A percentile compares a stretch with the other conserved stretches of the same genome.
These are phyloP conservation scores for Actinostola sp. DNA, from an alignment of 92 coral and sea anemone species.

Conservation along the genomic window DNA sequence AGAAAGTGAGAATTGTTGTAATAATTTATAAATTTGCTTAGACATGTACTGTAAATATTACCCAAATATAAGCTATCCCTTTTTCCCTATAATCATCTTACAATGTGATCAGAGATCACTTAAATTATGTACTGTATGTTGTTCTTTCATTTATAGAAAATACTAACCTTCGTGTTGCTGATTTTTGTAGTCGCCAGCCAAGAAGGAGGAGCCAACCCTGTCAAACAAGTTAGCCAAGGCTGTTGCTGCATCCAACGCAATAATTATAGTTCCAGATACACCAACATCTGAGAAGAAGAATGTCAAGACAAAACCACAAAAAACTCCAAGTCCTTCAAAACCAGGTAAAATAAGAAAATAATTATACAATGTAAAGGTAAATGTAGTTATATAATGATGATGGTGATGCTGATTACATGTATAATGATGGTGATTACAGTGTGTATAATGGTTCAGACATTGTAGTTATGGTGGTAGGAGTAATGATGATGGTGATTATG, in stretches of 20 bases:
- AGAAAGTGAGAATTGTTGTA: conserved; percentile 1
- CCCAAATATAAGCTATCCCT: no score
- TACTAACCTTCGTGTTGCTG: not conserved
- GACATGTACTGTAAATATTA: no score
- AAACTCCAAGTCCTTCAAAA: conserved; percentile 34
- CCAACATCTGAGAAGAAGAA: conserved; percentile 38
- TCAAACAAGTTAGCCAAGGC: conserved; percentile 58
- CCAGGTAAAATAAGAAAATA: not conserved
- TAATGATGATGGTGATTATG: no score
- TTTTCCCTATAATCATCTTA: no score
- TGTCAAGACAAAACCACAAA: conserved; percentile 32
- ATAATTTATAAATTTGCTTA: no score
- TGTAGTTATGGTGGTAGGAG: no score
- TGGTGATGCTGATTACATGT: no score
- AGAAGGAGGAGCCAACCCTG: conserved; percentile 43
- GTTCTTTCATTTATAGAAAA: not conserved
- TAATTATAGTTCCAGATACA: conserved; percentile 64
- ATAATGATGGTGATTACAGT: no score
- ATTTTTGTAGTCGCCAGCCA: conserved; percentile 40
- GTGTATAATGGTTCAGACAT: no score
- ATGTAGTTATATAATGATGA: no score
- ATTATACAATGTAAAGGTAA: not conserved
- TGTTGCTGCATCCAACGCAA: conserved; percentile 33
- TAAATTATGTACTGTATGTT: not conserved
- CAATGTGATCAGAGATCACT: not conserved